Conservation (phyloP, 1,140 invertebrate genomes). For the Drusus annulatus region DNA sequence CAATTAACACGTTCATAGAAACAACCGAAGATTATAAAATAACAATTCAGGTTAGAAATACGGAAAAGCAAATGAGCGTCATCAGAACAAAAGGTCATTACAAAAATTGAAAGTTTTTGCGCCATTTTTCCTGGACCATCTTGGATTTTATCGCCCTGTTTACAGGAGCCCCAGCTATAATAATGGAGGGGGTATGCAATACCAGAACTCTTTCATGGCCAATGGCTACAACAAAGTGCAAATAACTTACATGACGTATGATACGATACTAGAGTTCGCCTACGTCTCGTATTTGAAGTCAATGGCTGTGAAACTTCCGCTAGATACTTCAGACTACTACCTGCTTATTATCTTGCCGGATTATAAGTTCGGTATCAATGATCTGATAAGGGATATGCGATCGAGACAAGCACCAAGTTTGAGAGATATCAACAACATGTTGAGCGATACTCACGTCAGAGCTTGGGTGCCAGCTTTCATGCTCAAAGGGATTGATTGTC, state of each 20-base stretch:
- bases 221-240: slow-evolving; percentile 67
- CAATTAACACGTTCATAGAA: slow-evolving; percentile 19
- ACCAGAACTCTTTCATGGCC: slow-evolving; percentile 64
- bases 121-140: slow-evolving; percentile 64
- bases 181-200: slow-evolving; percentile 40
- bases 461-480: slow-evolving; percentile 85
- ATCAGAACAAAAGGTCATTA: slow-evolving; percentile 65
- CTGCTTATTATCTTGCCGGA: slow-evolving; percentile 75
- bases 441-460: slow-evolving; percentile 79
- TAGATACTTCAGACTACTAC: slow-evolving; percentile 80
- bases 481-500: slow-evolving; percentile 82
- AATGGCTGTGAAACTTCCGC: slow-evolving; percentile 80
- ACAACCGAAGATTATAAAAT: slow-evolving; percentile 41
- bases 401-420: slow-evolving; percentile 71
- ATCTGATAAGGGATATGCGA: slow-evolving; percentile 65
- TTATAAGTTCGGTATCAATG: slow-evolving; percentile 66
- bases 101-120: slow-evolving; percentile 66
- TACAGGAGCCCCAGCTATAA: slow-evolving; percentile 57
- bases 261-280: slow-evolving; percentile 81
- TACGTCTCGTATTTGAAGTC: slow-evolving; percentile 81
- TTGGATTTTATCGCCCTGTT: slow-evolving; percentile 64
- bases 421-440: slow-evolving; percentile 76
- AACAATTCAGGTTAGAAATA: slow-evolving; percentile 58
- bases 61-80: slow-evolving; percentile 39
- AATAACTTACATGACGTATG: slow-evolving; percentile 78